Evolutionary conservation across 1,140 invertebrate species (phyloP).

Genomic region (Drosophila punjabiensis): DNA sequence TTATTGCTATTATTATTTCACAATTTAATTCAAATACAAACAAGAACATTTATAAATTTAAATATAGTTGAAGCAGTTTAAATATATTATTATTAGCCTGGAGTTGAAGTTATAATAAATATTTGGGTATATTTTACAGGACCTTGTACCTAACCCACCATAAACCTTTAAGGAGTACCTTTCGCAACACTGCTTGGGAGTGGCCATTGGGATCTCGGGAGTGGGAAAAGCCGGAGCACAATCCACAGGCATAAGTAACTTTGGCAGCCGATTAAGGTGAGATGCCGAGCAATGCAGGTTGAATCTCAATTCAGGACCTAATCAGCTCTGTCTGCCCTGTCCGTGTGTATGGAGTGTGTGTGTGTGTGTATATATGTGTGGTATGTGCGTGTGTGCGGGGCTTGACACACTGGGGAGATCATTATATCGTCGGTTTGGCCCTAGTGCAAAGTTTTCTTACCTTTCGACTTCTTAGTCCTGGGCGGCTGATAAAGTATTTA

Average conservation of each 20-base stretch:
- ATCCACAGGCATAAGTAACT: slow-evolving; percentile 77
- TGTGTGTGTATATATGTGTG: slow-evolving; percentile 5
- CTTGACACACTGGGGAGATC: slow-evolving; percentile 73
- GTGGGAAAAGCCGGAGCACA: slow-evolving; percentile 21
- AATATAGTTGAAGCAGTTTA: background rate
- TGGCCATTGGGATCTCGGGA: background rate
- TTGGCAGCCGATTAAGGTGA: slow-evolving; percentile 83
- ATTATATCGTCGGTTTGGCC: slow-evolving; percentile 76
- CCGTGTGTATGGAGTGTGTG: background rate
- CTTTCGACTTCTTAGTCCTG: slow-evolving; percentile 61
- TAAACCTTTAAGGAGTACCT: background rate
- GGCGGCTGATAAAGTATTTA: slow-evolving; percentile 77
- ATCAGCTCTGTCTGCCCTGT: slow-evolving; percentile 52
- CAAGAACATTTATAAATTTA: background rate
- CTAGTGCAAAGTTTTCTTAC: slow-evolving; percentile 62
- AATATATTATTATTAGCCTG: background rate
- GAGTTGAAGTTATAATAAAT: background rate
- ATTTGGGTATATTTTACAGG: background rate
- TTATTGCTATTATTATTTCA: background rate
- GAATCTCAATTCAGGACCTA: slow-evolving; percentile 75
- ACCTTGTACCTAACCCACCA: background rate
- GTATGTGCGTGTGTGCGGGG: slow-evolving; percentile 14
- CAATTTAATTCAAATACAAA: background rate
- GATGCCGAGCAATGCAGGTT: slow-evolving; percentile 74
- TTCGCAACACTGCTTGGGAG: background rate